phyloP scores from a whole-genome alignment of 2,888 invertebrate species.

The Dione vanillae region DNA sequence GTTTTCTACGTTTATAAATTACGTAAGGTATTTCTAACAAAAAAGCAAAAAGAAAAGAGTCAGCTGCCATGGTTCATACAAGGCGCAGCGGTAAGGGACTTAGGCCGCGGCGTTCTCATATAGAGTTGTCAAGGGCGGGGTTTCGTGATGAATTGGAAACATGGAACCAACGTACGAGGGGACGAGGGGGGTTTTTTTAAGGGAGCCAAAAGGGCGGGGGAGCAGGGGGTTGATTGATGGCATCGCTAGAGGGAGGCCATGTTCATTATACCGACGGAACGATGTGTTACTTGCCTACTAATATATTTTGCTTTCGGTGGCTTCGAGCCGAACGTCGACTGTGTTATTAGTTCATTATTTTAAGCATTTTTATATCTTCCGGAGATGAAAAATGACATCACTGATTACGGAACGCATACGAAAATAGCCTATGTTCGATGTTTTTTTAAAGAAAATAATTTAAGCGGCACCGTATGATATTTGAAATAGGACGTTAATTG shows the following conservation, averaged over 20 bases:
- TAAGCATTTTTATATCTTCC: conserved; percentile 78
- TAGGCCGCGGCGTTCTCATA: conserved; percentile 74
- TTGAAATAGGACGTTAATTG: conserved; percentile 56
- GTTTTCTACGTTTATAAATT: conserved; percentile 22
- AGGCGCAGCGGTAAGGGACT: conserved; percentile 61
- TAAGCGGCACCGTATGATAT: conserved; percentile 56
- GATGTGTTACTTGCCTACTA: conserved; percentile 81
- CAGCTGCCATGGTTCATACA: conserved; percentile 47
- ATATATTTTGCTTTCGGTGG: conserved; percentile 78
- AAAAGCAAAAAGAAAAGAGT: conserved; percentile 54
- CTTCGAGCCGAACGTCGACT: conserved; percentile 57
- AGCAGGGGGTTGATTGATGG: conserved; percentile 77
- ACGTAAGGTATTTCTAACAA: conserved; percentile 52
- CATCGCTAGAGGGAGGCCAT: conserved; percentile 79
- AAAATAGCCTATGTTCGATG: conserved; percentile 56
- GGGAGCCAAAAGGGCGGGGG: conserved; percentile 67
- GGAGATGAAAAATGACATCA: conserved; percentile 71
- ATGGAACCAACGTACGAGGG: conserved; percentile 78
- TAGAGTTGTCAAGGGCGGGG: conserved; percentile 87
- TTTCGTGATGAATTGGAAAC: conserved; percentile 84
- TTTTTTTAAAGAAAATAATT: conserved; percentile 55
- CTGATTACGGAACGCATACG: conserved; percentile 61
- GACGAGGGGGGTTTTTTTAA: conserved; percentile 73
- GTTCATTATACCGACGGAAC: conserved; percentile 82
- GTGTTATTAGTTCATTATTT: conserved; percentile 79